Base-by-base conservation (phyloP, 2,888 invertebrate genomes). In the Stictocephala bisonia region DNA sequence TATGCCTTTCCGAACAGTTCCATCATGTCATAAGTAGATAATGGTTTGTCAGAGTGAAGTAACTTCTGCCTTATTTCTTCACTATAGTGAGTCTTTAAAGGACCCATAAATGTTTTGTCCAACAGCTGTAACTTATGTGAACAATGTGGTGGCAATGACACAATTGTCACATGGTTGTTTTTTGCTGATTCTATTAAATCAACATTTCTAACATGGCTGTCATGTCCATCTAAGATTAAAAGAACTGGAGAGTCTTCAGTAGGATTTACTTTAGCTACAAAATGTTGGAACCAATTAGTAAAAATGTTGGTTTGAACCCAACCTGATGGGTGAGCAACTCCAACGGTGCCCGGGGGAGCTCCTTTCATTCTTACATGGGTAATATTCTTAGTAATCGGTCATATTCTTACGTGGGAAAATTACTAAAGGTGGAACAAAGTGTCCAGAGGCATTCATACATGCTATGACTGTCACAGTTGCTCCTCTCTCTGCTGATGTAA, bases 401-500 rank as follows among this genome's bases (percentile, higher is more conserved):
- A n/a, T n/a, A n/a, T n/a, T n/a, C n/a, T n/a, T n/a, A n/a, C n/a
- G n/a, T n/a, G n/a, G n/a, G n/a, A n/a, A n/a, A n/a, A n/a, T n/a
- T n/a, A n/a, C n/a, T n/a, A n/a, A n/a, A n/a, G n/a, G 82, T 4
- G 82, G 82, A 9, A 83, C 78, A 78, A 75, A 80, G 48, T 78
- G 60, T 1, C 82, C 82, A 44, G 77, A 75, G 44, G 81, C 82
- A 73, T 74, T 80, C 79, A 83, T 80, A 44, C 79, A n/a, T n/a
- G n/a, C n/a, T n/a, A n/a, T n/a, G n/a, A n/a, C n/a, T n/a, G n/a
- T n/a, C n/a, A n/a, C n/a, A 79, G 24, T 74, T 77, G 9, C 81
- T 82, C 69, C 82, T 73, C 79, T 83, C 81, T 7, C n/a, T n/a
- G 81, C 81, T 67, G 82, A 81, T 11, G 81, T 81, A 64, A 81